A percentile compares a stretch with the other conserved stretches of the same genome.
Evolutionary conservation across 2,888 invertebrate genomes (phyloP).

Genomic region (Ennomos fuscantarius): DNA sequence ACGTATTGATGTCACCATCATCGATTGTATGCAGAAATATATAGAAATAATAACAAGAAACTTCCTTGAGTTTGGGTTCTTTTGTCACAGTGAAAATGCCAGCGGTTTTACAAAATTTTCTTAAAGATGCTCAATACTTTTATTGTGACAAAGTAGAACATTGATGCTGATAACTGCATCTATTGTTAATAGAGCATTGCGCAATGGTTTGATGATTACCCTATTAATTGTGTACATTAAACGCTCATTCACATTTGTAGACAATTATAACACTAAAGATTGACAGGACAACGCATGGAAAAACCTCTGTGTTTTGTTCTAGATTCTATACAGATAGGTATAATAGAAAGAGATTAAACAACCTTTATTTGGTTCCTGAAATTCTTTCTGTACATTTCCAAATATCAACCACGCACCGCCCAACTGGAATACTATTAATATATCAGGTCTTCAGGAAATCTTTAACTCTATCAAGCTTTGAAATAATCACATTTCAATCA

Average conservation of each 20-base stretch:
- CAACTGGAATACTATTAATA: no score
- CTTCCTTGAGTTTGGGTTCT: no score
- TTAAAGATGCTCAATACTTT: background rate
- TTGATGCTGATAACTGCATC: slow-evolving; percentile 5
- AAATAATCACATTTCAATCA: no score
- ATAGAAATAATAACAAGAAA: no score
- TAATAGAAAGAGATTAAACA: no score
- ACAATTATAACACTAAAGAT: background rate
- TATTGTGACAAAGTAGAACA: slow-evolving; percentile 7
- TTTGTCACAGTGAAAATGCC: no score
- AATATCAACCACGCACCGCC: no score
- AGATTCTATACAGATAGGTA: background rate
- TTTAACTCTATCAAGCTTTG: no score
- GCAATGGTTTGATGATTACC: slow-evolving; percentile 6
- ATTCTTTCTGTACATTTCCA: no score
- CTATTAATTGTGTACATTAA: slow-evolving; percentile 18
- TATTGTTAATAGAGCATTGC: slow-evolving; percentile 22
- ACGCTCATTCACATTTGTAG: slow-evolving; percentile 8
- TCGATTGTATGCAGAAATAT: slow-evolving; percentile 34
- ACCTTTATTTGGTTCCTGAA: no score
- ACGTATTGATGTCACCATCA: slow-evolving; percentile 20
- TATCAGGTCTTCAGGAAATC: no score
- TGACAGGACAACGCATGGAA: slow-evolving; percentile 8
- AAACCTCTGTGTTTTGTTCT: background rate
- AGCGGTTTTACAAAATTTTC: no score